These are phyloP conservation scores for Bombus terrestris DNA, from an alignment of 1,140 invertebrate species.

Conservation along the genomic window DNA sequence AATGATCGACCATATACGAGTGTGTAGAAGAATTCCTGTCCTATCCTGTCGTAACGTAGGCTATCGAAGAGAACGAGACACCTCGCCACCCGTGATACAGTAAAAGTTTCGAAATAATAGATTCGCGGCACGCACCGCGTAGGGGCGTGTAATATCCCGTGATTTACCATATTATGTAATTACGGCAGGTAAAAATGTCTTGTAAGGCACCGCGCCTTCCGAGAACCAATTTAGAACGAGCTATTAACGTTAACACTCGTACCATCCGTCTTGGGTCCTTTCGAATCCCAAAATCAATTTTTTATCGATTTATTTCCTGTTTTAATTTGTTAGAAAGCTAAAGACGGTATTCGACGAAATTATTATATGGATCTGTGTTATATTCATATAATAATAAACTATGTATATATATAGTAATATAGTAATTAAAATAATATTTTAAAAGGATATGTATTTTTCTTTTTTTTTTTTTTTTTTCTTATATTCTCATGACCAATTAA, in stretches of 20 bases:
- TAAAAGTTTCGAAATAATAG: constrained; percentile 8
- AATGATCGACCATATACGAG: not conserved
- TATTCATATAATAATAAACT: no score
- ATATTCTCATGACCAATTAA: no score
- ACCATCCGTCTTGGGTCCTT: not conserved
- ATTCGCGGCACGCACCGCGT: not conserved
- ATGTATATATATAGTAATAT: no score
- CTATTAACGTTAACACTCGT: not conserved
- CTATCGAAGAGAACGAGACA: not conserved
- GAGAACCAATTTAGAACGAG: not conserved
- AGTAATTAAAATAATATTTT: no score
- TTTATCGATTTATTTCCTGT: not conserved
- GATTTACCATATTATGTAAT: constrained; percentile 17
- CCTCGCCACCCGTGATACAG: not conserved
- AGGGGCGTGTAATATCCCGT: constrained; percentile 5
- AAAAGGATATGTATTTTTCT: no score
- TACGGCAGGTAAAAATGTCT: constrained; percentile 1
- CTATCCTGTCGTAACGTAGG: not conserved
- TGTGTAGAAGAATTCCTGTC: not conserved
- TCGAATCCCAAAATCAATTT: not conserved
- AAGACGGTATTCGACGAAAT: not conserved
- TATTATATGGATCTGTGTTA: no score
- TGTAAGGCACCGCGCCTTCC: not conserved
- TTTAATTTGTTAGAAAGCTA: not conserved
- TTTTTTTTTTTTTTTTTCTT: no score